Evolutionary conservation across 2,888 invertebrate genomes (phyloP).

Genomic region (Syrphus vitripennis): DNA sequence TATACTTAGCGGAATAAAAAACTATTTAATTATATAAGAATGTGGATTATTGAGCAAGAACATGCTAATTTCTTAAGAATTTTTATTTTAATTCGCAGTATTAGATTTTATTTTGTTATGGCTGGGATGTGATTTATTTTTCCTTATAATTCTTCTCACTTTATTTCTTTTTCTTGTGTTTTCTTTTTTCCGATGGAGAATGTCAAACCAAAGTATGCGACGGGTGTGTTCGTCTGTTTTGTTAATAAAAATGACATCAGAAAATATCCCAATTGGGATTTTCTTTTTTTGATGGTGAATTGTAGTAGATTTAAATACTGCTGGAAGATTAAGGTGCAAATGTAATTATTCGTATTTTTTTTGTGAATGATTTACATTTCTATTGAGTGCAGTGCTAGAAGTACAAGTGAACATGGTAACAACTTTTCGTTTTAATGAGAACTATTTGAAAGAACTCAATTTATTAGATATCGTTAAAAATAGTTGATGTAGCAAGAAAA

Average conservation of each 20-base stretch:
- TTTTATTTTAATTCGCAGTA: constrained; percentile 27
- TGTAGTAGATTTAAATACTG: constrained; percentile 27
- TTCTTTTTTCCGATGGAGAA: constrained; percentile 21
- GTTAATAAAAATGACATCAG: constrained; percentile 23
- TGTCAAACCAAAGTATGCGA: neutral
- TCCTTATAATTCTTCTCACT: neutral
- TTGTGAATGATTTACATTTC: no score
- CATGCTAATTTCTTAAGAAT: constrained; percentile 50
- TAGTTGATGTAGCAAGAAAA: no score
- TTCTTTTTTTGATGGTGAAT: neutral
- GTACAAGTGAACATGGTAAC: no score
- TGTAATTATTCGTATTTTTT: neutral
- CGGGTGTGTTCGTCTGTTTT: constrained; percentile 56
- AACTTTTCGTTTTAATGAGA: no score
- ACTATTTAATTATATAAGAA: constrained; percentile 41
- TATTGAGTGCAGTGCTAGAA: no score
- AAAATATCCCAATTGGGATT: constrained; percentile 39
- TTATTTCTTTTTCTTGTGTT: constrained; percentile 17
- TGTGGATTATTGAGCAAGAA: constrained; percentile 38
- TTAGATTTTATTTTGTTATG: constrained; percentile 57
- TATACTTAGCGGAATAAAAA: neutral
- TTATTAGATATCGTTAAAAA: no score
- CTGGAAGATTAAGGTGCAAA: neutral
- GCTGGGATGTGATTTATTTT: constrained; percentile 48
- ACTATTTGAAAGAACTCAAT: no score